Base-by-base conservation (phyloP, 2,113 vertebrate genomes). In the Equus quagga region DNA sequence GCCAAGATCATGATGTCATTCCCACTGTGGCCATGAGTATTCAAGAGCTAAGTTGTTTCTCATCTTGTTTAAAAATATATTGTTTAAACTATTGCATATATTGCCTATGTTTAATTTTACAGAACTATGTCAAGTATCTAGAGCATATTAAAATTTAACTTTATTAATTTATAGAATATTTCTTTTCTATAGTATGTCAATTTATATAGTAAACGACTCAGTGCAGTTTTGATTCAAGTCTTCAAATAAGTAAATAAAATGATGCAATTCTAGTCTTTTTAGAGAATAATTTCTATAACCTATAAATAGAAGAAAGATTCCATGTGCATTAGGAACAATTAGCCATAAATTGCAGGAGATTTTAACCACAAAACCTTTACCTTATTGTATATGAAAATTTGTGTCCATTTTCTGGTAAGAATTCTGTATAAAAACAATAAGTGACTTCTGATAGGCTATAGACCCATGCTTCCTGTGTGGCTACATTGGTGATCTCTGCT, bases 161-260 rank as follows among this genome's bases (percentile, higher is more conserved):
- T 91, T 89, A 23, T 73, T 91, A 92, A 70, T 83, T 85, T 69
- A 46, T 54, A 28, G 2, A 33, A 6, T 80, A 51, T 67, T 92
- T 95, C 26, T 70, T 65, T 87, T 69, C 24, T 85, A n/a, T 28
- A 91, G 4, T 70, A 54, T 86, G 28, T 36, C 19, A 51, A 4
- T 36, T 81, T 90, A 33, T 8, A 10, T 62, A 70, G 87, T 46
- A 79, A 75, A 92, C 24, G 62, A 85, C 31, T 51, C 70, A 64
- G 49, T 75, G 5, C 13, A 76, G 17, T 84, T 92, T 97, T 91
- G 24, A 86, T 56, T 91, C 54, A 89, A 51, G 18, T 87, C 31
- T 91, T 84, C 91, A 93, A 91, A 88, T 6, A 79, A 31, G 1
- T 83, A 89, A 95, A 26, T 62, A 36, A 88, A 96, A 95, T 81